Evolutionary conservation across 2,797 vertebrate genomes (phyloP).

Genomic region (Pempheris klunzingeri): DNA sequence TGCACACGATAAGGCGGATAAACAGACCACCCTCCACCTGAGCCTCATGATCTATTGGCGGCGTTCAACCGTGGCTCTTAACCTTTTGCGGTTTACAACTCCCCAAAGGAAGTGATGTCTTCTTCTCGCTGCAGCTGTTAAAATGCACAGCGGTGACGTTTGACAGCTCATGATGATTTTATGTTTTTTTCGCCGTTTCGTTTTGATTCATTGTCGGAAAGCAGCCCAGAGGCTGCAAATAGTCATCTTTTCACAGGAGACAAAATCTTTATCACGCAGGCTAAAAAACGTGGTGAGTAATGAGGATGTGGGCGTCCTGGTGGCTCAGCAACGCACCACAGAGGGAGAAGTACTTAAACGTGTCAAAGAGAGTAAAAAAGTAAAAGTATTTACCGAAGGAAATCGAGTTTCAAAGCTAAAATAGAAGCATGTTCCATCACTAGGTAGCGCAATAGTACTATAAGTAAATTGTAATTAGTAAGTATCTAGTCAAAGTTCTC

Average conservation of each 20-base stretch:
- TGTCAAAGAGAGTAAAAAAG: no score
- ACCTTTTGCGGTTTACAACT: constrained; percentile 44
- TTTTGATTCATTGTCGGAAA: constrained; percentile 42
- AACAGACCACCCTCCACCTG: constrained; percentile 56
- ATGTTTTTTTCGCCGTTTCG: constrained; percentile 46
- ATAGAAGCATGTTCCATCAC: background rate
- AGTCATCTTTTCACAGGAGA: constrained; percentile 51
- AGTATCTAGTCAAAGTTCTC: background rate
- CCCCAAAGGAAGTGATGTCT: constrained; percentile 48
- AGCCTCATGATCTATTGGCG: constrained; percentile 36
- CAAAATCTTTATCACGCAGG: constrained; percentile 49
- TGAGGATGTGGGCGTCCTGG: constrained; percentile 43
- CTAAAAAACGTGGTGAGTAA: constrained; percentile 45
- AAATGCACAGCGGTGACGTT: constrained; percentile 45
- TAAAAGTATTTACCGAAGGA: background rate
- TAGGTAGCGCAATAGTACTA: no score
- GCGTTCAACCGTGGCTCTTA: constrained; percentile 28
- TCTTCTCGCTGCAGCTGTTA: constrained; percentile 59
- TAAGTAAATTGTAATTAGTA: background rate
- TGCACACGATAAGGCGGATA: constrained; percentile 32
- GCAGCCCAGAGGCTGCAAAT: constrained; percentile 27
- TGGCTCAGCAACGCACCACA: constrained; percentile 17
- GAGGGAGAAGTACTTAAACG: background rate
- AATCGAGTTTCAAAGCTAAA: background rate
- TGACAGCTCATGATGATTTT: constrained; percentile 46